Percentiles rank a stretch among this genome's conserved stretches.
Conservation (phyloP, 1,140 invertebrate genomes). For the Leguminivora glycinivorella region DNA sequence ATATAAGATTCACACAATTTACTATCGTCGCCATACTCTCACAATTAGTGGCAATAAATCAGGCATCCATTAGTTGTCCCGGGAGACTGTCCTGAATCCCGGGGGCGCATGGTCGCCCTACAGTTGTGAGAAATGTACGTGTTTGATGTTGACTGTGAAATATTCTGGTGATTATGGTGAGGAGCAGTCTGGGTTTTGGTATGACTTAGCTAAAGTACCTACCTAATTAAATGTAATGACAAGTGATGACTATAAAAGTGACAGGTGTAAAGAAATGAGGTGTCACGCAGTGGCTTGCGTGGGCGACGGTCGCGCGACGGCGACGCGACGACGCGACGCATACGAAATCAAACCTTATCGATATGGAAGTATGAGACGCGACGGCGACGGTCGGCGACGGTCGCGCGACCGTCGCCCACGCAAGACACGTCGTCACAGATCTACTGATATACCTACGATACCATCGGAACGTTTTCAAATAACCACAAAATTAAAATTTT, state of each 20-base stretch:
- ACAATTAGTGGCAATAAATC: slow-evolving; percentile 26
- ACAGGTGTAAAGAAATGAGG: too few relatives aligned
- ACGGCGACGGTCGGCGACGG: too few relatives aligned
- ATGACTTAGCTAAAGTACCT: not conserved
- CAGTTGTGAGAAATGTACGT: slow-evolving; percentile 15
- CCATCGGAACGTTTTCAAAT: too few relatives aligned
- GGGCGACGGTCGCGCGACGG: too few relatives aligned
- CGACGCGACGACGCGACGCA: too few relatives aligned
- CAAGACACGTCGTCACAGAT: too few relatives aligned
- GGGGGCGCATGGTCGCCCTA: slow-evolving; percentile 16
- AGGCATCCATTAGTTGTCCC: slow-evolving; percentile 7
- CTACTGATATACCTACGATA: too few relatives aligned
- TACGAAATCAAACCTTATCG: too few relatives aligned
- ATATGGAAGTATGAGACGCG: too few relatives aligned
- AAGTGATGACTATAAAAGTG: not conserved
- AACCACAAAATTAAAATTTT: too few relatives aligned
- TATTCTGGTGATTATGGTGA: slow-evolving; percentile 1
- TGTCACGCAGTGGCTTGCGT: too few relatives aligned
- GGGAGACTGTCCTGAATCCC: slow-evolving; percentile 7
- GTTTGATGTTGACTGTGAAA: slow-evolving; percentile 19
- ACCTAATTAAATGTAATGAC: not conserved
- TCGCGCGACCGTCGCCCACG: too few relatives aligned
- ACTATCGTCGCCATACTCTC: slow-evolving; percentile 11
- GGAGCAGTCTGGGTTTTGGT: not conserved
- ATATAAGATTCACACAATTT: slow-evolving; percentile 39